These are phyloP conservation scores for Notarius lentiginosus DNA, from an alignment of 2,113 vertebrate genomes.

Conservation along the genomic window DNA sequence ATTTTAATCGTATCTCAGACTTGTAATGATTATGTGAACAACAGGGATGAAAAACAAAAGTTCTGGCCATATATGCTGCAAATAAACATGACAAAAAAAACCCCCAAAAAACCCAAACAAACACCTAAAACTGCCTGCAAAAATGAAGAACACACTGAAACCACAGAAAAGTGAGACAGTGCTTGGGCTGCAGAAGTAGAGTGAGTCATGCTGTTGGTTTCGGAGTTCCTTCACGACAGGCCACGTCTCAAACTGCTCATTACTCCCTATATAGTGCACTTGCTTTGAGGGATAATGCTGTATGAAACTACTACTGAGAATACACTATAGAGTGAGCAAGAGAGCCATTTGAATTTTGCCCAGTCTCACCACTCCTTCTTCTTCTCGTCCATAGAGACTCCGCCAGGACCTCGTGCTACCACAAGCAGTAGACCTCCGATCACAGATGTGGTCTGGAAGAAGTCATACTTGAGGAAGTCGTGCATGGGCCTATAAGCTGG, in stretches of 20 bases:
- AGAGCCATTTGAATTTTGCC: slow-evolving; percentile 34
- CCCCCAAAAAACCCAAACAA: background rate
- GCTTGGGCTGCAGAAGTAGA: slow-evolving; percentile 29
- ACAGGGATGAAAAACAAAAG: slow-evolving; percentile 11
- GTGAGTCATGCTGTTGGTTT: slow-evolving; percentile 39
- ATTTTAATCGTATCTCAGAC: background rate
- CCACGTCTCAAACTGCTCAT: slow-evolving; percentile 38
- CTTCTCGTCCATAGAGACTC: slow-evolving; percentile 99
- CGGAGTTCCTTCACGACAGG: slow-evolving; percentile 33
- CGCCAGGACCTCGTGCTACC: slow-evolving; percentile 92
- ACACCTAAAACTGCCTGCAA: slow-evolving; percentile 43
- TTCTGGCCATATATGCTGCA: slow-evolving; percentile 23
- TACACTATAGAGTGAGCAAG: slow-evolving; percentile 40
- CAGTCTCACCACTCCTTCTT: slow-evolving; percentile 92
- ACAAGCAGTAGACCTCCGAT: slow-evolving; percentile 95
- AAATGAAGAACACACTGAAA: slow-evolving; percentile 37
- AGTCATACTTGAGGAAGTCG: slow-evolving; percentile 98
- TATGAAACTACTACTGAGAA: slow-evolving; percentile 29
- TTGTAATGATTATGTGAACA: background rate
- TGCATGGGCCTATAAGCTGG: slow-evolving; percentile 97
- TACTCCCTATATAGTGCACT: slow-evolving; percentile 47
- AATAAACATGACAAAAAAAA: slow-evolving; percentile 45
- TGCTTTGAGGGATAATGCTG: slow-evolving; percentile 25
- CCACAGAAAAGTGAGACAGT: slow-evolving; percentile 23
- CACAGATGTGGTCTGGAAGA: slow-evolving; percentile 99